Conservation (phyloP, 1,140 invertebrate genomes). For the Drosophila rufa region DNA sequence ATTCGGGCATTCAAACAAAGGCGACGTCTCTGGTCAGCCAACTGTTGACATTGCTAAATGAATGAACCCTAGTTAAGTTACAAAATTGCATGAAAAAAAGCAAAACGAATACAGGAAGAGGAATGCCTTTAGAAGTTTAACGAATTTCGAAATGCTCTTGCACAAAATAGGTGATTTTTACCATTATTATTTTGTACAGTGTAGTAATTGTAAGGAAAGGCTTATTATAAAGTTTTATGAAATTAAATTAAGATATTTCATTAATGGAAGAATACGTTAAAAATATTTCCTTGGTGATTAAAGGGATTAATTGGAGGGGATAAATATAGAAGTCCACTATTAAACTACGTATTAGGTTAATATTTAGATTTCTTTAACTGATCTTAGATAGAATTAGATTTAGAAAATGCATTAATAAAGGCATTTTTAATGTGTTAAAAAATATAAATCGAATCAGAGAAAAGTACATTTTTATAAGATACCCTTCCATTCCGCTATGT, state of each 20-base stretch:
- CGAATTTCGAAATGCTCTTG: constrained; percentile 38
- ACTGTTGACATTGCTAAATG: constrained; percentile 84
- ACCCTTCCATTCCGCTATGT: not conserved
- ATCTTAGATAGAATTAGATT: not conserved
- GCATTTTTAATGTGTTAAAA: not conserved
- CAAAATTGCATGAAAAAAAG: constrained; percentile 63
- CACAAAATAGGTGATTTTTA: no score
- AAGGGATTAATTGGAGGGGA: no score
- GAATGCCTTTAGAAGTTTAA: not conserved
- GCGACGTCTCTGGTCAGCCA: constrained; percentile 74
- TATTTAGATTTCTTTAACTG: not conserved
- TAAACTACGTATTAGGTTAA: not conserved
- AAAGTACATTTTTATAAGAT: not conserved
- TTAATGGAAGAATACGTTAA: no score
- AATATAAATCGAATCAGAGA: not conserved
- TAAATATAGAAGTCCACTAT: not conserved
- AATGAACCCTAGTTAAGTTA: constrained; percentile 79
- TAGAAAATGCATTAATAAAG: no score
- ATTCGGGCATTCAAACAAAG: constrained; percentile 62
- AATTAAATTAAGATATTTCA: no score
- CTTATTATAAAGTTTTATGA: no score
- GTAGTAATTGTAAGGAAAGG: no score
- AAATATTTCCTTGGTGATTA: no score
- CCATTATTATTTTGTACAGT: not conserved
- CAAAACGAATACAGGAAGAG: constrained; percentile 40